Evolutionary conservation across 2,113 vertebrate genomes (phyloP).

Genomic region (Galbula dea): DNA sequence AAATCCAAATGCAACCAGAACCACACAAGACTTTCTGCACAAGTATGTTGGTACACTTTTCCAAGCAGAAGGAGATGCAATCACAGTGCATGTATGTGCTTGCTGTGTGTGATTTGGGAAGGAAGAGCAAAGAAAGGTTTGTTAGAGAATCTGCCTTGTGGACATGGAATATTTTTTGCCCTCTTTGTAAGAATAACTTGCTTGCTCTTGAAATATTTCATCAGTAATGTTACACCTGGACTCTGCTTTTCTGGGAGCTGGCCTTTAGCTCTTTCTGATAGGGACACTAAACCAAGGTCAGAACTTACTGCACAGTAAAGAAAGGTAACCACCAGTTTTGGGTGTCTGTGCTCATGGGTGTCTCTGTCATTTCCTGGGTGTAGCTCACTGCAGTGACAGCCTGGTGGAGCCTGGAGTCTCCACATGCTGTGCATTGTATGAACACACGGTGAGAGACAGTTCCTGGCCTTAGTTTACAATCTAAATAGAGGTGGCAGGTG

Average conservation of each 20-base stretch:
- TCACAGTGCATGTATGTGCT: neutral
- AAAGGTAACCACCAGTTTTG: neutral
- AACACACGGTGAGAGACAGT: neutral
- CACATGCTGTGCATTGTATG: neutral
- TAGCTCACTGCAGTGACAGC: neutral
- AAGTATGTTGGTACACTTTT: accelerated
- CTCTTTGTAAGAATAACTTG: neutral
- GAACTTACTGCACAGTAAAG: neutral
- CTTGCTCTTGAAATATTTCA: neutral
- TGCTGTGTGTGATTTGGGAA: neutral
- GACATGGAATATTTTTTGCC: neutral
- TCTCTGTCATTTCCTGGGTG: neutral
- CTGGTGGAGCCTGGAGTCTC: neutral
- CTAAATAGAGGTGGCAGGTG: constrained; percentile 20
- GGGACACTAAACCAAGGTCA: neutral
- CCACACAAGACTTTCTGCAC: neutral
- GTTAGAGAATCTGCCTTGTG: neutral
- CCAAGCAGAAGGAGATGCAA: neutral
- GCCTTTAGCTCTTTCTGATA: neutral
- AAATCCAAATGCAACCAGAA: neutral
- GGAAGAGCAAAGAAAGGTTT: neutral
- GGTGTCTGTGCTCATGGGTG: neutral
- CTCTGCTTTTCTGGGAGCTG: neutral
- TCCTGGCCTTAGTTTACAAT: neutral
- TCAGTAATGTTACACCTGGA: neutral